A percentile compares a stretch with the other conserved stretches of the same genome.
Conservation (phyloP, 2,113 vertebrate genomes). For the Corythornis cristatus region DNA sequence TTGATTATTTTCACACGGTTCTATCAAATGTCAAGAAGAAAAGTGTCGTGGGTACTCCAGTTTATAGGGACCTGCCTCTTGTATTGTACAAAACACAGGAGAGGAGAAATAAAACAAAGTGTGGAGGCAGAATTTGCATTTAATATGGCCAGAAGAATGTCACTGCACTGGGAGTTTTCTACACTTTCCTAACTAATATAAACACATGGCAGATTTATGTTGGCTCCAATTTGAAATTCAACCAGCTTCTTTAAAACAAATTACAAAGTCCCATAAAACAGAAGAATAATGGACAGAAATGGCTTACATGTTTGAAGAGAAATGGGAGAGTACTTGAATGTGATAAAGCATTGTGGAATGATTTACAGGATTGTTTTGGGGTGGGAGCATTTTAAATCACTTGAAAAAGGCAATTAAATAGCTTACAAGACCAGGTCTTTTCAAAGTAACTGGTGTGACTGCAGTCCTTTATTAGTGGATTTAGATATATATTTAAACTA, state of each 20-base stretch:
- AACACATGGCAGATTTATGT: neutral
- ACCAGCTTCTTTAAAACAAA: constrained; percentile 10
- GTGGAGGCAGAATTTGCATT: neutral
- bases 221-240: constrained; percentile 3
- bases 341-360: constrained; percentile 7
- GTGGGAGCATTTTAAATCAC: neutral
- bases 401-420: constrained; percentile 23
- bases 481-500: constrained; percentile 2
- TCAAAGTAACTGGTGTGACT: neutral
- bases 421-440: neutral
- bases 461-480: neutral
- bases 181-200: neutral
- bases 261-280: neutral
- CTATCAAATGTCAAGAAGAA: neutral
- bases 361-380: constrained; percentile 32
- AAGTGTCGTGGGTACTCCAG: accelerated
- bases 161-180: neutral
- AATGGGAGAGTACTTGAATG: constrained; percentile 7
- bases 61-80: neutral
- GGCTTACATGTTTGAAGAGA: neutral
- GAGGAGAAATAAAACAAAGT: neutral
- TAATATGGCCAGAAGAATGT: neutral
- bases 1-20: neutral
- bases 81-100: neutral
- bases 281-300: neutral